A percentile compares a stretch with the other conserved stretches of the same genome.
These are phyloP conservation scores for Adelosebastes latens DNA, from an alignment of 2,797 vertebrate species.

Conservation along the genomic window DNA sequence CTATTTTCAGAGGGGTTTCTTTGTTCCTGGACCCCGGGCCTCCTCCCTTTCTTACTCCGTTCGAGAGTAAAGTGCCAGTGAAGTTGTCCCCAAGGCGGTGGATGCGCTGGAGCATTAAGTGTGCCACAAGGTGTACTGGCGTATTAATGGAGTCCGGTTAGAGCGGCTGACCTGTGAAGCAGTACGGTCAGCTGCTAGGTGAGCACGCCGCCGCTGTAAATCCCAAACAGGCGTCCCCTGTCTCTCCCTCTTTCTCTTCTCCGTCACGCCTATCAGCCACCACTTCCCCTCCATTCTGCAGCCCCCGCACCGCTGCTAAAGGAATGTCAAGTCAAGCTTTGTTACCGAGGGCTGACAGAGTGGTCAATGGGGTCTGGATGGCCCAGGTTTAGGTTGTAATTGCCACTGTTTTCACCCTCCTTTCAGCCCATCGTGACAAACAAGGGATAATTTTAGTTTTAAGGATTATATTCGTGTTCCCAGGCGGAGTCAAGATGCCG, in stretches of 20 bases:
- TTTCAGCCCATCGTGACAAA: constrained; percentile 60
- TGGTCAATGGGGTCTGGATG: constrained; percentile 75
- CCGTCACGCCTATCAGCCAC: constrained; percentile 68
- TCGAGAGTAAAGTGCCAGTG: constrained; percentile 70
- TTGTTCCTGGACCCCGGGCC: constrained; percentile 51
- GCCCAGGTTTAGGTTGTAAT: constrained; percentile 65
- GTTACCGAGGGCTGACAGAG: constrained; percentile 69
- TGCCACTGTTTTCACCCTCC: constrained; percentile 57
- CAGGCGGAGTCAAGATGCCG: constrained; percentile 45
- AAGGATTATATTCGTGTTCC: constrained; percentile 53
- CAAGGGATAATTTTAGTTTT: constrained; percentile 66
- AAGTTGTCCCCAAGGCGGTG: constrained; percentile 71
- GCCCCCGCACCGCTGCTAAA: constrained; percentile 59
- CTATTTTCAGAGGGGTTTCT: constrained; percentile 48
- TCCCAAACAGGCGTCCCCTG: constrained; percentile 70
- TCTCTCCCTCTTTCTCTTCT: constrained; percentile 57
- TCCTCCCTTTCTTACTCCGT: constrained; percentile 48
- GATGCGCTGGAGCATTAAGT: constrained; percentile 71
- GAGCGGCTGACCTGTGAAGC: constrained; percentile 76
- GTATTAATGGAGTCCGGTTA: constrained; percentile 80
- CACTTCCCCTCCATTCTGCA: constrained; percentile 55
- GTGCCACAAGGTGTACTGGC: constrained; percentile 72
- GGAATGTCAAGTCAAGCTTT: constrained; percentile 77
- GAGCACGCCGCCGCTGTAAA: constrained; percentile 70
- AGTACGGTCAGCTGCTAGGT: constrained; percentile 74